A percentile compares a stretch with the other conserved stretches of the same genome.
Evolutionary conservation across 1,140 invertebrate genomes (phyloP).

Genomic region (Drosophila subobscura): DNA sequence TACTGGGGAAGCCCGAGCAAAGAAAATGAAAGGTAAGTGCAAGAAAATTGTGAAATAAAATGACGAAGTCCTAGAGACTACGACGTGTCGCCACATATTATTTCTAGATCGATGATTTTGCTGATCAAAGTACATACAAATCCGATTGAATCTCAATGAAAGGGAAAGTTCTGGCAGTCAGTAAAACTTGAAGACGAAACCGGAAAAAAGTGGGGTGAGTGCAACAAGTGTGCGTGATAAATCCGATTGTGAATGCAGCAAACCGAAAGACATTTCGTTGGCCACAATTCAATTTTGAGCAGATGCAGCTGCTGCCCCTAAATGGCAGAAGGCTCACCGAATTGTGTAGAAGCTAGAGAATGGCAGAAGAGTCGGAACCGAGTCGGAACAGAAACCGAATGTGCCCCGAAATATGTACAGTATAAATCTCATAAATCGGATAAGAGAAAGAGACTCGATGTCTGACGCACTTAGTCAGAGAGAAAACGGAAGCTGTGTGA

Average conservation of each 20-base stretch:
- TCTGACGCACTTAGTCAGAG: slow-evolving; percentile 11
- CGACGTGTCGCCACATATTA: not conserved
- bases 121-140: slow-evolving; percentile 35
- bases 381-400: not conserved
- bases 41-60: slow-evolving; percentile 2
- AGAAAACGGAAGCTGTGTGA: not conserved
- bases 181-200: not conserved
- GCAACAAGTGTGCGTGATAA: slow-evolving; percentile 46
- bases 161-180: not conserved
- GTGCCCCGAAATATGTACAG: not conserved
- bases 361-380: too few species aligned
- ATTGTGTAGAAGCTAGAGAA: too few species aligned
- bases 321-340: not conserved
- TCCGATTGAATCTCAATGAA: slow-evolving; percentile 1
- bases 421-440: not conserved
- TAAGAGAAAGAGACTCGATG: not conserved
- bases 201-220: slow-evolving; percentile 18
- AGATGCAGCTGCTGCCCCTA: slow-evolving; percentile 14
- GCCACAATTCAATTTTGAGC: slow-evolving; percentile 34
- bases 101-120: slow-evolving; percentile 17
- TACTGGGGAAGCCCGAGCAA: too few species aligned
- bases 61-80: slow-evolving; percentile 13
- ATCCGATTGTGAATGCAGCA: not conserved
- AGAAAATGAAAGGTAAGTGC: not conserved
- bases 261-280: slow-evolving; percentile 27